Evolutionary conservation across 2,888 invertebrate species (phyloP).

Genomic region (Leptinotarsa peninsularis): DNA sequence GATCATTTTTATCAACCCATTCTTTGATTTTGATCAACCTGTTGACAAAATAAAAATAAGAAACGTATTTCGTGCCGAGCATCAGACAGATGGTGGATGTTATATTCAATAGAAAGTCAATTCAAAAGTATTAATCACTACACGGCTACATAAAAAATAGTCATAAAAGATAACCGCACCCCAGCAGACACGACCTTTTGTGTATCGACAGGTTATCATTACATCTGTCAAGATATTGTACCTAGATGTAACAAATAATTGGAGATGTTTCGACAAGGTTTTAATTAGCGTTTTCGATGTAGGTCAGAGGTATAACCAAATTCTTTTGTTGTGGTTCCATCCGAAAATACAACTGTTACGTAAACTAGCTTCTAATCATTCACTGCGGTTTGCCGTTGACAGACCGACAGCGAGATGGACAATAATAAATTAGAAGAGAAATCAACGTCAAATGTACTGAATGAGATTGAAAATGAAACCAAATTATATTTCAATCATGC

Average conservation of each 20-base stretch:
- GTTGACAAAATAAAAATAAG: conserved; percentile 31
- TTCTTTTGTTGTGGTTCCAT: background rate
- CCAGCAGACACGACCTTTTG: conserved; percentile 28
- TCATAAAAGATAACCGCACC: conserved; percentile 40
- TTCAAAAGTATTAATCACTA: conserved; percentile 4
- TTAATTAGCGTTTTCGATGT: conserved; percentile 22
- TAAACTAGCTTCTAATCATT: background rate
- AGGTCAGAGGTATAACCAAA: conserved; percentile 15
- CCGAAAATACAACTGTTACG: background rate
- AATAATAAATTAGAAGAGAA: background rate
- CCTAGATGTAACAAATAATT: conserved; percentile 24
- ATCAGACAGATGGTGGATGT: conserved; percentile 27
- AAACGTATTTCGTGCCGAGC: background rate
- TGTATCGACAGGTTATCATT: conserved; percentile 36
- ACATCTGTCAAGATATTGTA: conserved; percentile 24
- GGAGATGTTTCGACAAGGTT: conserved; percentile 20
- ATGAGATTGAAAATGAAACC: no score
- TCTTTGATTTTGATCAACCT: conserved; percentile 97
- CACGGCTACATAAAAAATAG: conserved; percentile 17
- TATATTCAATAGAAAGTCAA: conserved; percentile 8
- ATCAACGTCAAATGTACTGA: no score
- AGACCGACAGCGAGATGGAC: background rate
- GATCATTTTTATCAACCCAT: conserved; percentile 98
- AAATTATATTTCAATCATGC: no score
- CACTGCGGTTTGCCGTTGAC: background rate